These are phyloP conservation scores for Conus ventricosus DNA, from an alignment of 1,140 invertebrate genomes.

Conservation along the genomic window DNA sequence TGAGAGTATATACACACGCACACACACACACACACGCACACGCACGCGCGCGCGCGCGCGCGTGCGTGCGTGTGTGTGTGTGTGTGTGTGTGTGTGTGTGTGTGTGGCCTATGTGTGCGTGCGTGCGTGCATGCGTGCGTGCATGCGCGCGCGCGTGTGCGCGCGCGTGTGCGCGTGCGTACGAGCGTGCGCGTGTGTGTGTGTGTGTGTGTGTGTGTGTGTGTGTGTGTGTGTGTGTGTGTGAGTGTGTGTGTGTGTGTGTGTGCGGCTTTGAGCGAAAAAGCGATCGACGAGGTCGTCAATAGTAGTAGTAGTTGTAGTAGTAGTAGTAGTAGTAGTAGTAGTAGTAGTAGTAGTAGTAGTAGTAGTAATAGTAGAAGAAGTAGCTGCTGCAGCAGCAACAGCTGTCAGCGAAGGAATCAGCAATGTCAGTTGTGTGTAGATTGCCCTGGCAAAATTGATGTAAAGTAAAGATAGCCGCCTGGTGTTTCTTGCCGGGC, in stretches of 20 bases:
- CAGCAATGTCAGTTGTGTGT: not conserved
- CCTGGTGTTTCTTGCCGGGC: too few species aligned
- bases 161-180: not conserved
- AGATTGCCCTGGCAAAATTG: not conserved
- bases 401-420: too few species aligned
- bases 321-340: too few species aligned
- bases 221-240: too few species aligned
- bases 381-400: too few species aligned
- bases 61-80: not conserved
- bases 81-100: not conserved
- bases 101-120: not conserved
- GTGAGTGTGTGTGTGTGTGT: not conserved
- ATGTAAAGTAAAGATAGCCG: too few species aligned
- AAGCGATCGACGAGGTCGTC: too few species aligned
- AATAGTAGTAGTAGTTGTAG: too few species aligned
- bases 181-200: not conserved
- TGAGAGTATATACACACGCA: not conserved
- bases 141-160: not conserved
- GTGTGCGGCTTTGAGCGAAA: not conserved
- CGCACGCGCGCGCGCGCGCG: not conserved
- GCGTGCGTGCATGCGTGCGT: not conserved
- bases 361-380: too few species aligned
- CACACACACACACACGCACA: not conserved
- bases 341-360: too few species aligned
- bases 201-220: too few species aligned